Evolutionary conservation across 2,888 invertebrate species (phyloP), one percentile per base, ranked within the genome.

Genomic region (Chrysodeixis includens): DNA sequence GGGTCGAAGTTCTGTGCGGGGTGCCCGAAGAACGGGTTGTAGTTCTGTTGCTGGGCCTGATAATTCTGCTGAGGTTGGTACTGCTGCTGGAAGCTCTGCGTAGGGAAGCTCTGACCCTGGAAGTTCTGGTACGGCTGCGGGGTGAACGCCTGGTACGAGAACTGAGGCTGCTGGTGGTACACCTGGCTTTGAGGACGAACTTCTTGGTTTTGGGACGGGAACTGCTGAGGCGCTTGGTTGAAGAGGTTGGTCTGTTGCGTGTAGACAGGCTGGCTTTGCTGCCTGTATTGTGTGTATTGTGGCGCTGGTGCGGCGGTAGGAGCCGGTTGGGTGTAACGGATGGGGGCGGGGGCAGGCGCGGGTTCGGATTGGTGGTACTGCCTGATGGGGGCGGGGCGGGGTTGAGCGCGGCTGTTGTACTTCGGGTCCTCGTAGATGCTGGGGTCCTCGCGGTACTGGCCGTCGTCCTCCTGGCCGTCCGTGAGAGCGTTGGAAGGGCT

Each of bases 361-460:
- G 83, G 88, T 60, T 82, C 81, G 7, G 82, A 80, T 59, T 83
- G 83, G 46, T 90, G 89, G 87, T 80, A 92, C 78, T 91, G 92
- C 14, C 83, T 85, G 79, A 89, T 74, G 1, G 85, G 78, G n/a
- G 88, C 79, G 0, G 85, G 82, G 56, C 78, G 89, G 8, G 71
- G 46, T 26, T 83, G 81, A 1, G 83, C 84, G 73, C 81, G 89
- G 83, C 86, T 91, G 89, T 90, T 96, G 91, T 95, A 96, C 76
- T 96, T 96, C 9, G 97, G 96, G 84, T 97, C 96, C 88, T 97
- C 97, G 92, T 98, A 98, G 69, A 97, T 96, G 69, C 96, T 96
- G 0, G 98, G 98, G 88, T 98, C 98, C 86, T 98, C 98, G 54
- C 97, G 95, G 90, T 98, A 98, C 83, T 98, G 98, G 0, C 98